Evolutionary conservation across 2,113 vertebrate species (phyloP), one percentile per base, ranked within the genome.

Genomic region (Neomonachus schauinslandi): DNA sequence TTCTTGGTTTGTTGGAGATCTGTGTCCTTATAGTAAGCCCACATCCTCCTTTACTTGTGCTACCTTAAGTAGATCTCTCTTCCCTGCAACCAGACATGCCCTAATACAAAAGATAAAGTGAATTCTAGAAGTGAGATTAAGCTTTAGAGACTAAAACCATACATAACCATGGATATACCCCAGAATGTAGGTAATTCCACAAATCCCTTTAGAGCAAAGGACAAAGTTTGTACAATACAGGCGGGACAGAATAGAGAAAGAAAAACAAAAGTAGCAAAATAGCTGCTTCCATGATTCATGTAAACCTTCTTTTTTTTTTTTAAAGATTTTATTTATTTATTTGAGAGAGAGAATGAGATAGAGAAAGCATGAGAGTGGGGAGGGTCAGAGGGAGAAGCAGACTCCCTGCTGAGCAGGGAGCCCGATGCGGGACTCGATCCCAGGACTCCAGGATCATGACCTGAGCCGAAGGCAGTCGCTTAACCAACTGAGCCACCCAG

Each of bases 251-350:
- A 7, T 51, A 74, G 72, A 97, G 39, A 82, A 95, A 90, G n/a
- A 24, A 95, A 97, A 97, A 92, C 57, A 79, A 79, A 97, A 61
- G 24, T 77, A 24, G 72, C 15, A n/a, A 94, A 67, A 28, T 36
- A 84, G 57, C 65, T 92, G 33, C 31, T 92, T 95, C 31, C 11
- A 39, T 88, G 88, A 92, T 71, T 96, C 57, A 91, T 53, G 36
- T 71, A 87, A 94, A 89, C 67, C 93, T 96, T 76, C 59, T 86
- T 77, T 79, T 93, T 96, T 76, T 53, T 86, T 77, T 79, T 93
- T n/a, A n/a, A n/a, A n/a, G n/a, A n/a, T n/a, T n/a, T n/a, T n/a
- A n/a, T n/a, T n/a, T n/a, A n/a, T n/a, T n/a, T n/a, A n/a, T n/a
- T n/a, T n/a, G n/a, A n/a, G n/a, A n/a, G n/a, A n/a, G n/a, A n/a